Conservation (phyloP, 2,797 vertebrate genomes). For the Channa striata region DNA sequence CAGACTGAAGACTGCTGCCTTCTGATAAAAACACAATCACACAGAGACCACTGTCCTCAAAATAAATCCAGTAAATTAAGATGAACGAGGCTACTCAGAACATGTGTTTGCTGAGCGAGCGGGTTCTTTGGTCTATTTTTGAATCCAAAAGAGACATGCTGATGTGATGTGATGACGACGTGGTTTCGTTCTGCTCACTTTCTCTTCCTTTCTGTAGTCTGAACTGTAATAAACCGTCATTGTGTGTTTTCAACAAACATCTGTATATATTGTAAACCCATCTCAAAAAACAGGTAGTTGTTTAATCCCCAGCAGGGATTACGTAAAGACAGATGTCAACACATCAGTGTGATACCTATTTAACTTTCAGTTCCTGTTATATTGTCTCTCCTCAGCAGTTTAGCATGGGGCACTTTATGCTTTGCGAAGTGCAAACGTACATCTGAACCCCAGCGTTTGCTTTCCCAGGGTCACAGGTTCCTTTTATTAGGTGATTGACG, state of each 20-base stretch:
- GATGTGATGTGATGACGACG: conserved; percentile 1
- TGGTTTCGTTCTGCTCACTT: conserved; percentile 1
- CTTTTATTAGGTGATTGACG: conserved; percentile 72
- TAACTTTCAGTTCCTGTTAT: no score
- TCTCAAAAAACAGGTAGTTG: no score
- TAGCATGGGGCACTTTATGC: not conserved
- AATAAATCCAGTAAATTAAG: conserved; percentile 33
- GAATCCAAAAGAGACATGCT: conserved; percentile 26
- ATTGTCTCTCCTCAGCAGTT: no score
- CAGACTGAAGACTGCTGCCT: conserved; percentile 40
- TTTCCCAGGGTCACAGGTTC: conserved; percentile 68
- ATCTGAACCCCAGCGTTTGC: conserved; percentile 47
- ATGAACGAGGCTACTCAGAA: conserved; percentile 39
- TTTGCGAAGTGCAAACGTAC: conserved; percentile 36
- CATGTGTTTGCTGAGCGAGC: conserved; percentile 42
- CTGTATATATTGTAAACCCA: no score
- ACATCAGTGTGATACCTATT: no score
- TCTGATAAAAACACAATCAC: conserved; percentile 37
- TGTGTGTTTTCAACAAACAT: not conserved
- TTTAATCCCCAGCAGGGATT: no score
- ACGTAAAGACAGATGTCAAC: no score
- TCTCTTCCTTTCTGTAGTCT: not conserved
- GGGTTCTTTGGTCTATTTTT: conserved; percentile 40
- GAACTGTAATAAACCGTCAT: not conserved
- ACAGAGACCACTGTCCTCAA: conserved; percentile 17